These are phyloP conservation scores for Trypoxylus dichotomus DNA, from an alignment of 1,140 invertebrate species.

Conservation along the genomic window DNA sequence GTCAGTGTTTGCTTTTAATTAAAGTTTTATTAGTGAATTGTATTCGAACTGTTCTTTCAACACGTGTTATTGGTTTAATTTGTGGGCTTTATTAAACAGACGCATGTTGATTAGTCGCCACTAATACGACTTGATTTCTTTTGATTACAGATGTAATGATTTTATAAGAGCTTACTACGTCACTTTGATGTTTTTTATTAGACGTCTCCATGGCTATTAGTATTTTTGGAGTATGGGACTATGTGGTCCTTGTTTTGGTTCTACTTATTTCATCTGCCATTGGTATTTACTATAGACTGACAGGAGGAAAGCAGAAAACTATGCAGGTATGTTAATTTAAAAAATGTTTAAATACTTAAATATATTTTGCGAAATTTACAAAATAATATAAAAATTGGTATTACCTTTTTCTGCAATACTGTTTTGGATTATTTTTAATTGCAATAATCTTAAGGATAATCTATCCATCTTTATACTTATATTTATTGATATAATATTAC, in stretches of 20 bases:
- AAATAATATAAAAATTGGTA: too few relatives aligned
- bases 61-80: not conserved
- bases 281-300: slow-evolving; percentile 82
- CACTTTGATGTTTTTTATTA: not conserved
- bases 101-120: not conserved
- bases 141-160: slow-evolving; percentile 12
- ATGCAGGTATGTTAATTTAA: slow-evolving; percentile 61
- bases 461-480: too few relatives aligned
- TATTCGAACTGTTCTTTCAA: not conserved
- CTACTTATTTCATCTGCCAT: slow-evolving; percentile 69
- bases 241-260: slow-evolving; percentile 65
- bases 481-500: too few relatives aligned
- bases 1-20: not conserved
- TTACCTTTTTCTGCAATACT: too few relatives aligned
- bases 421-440: too few relatives aligned
- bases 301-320: slow-evolving; percentile 84
- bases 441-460: too few relatives aligned
- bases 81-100: not conserved
- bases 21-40: slow-evolving; percentile 3
- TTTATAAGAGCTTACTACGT: not conserved
- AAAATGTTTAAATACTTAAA: too few relatives aligned
- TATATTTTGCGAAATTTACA: too few relatives aligned
- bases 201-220: not conserved
- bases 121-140: not conserved
- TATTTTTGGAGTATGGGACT: slow-evolving; percentile 60